Conservation (phyloP, 1,140 invertebrate species). For the Lepidostoma basale region DNA sequence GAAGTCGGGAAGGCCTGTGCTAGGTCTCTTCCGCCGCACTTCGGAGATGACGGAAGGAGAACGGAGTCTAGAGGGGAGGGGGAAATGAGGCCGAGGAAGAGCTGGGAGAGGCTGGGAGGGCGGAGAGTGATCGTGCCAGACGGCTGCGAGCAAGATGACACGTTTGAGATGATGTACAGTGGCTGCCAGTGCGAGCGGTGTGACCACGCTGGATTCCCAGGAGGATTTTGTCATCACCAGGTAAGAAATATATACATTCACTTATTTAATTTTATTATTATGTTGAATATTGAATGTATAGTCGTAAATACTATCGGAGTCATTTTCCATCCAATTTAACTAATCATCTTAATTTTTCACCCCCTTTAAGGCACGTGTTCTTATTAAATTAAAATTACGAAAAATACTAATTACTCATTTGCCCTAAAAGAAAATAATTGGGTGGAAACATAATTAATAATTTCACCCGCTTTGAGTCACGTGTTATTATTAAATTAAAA, state of each 20-base stretch:
- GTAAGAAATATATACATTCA: constrained; percentile 12
- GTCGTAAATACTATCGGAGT: too few relatives aligned
- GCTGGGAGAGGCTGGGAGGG: constrained; percentile 32
- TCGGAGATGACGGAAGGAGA: constrained; percentile 38
- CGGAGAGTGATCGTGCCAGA: constrained; percentile 41
- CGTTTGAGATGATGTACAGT: constrained; percentile 41
- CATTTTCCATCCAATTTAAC: too few relatives aligned
- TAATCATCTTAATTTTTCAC: too few relatives aligned
- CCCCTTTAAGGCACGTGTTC: too few relatives aligned
- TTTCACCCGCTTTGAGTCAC: too few relatives aligned
- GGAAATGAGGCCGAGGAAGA: constrained; percentile 37
- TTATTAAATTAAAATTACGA: too few relatives aligned
- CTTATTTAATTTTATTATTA: too few relatives aligned
- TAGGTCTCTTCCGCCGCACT: constrained; percentile 40
- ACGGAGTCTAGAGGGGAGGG: constrained; percentile 15
- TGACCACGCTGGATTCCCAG: constrained; percentile 41
- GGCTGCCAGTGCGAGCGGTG: constrained; percentile 43
- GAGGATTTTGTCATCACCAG: constrained; percentile 43
- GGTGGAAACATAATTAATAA: too few relatives aligned
- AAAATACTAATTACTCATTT: too few relatives aligned
- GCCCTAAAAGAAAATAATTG: too few relatives aligned
- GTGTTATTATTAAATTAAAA: too few relatives aligned
- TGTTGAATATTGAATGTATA: too few relatives aligned
- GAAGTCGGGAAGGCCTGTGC: constrained; percentile 35
- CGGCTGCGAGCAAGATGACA: constrained; percentile 41